phyloP scores from a whole-genome alignment of 2,888 invertebrate species.

The Strigamia transsilvanica region DNA sequence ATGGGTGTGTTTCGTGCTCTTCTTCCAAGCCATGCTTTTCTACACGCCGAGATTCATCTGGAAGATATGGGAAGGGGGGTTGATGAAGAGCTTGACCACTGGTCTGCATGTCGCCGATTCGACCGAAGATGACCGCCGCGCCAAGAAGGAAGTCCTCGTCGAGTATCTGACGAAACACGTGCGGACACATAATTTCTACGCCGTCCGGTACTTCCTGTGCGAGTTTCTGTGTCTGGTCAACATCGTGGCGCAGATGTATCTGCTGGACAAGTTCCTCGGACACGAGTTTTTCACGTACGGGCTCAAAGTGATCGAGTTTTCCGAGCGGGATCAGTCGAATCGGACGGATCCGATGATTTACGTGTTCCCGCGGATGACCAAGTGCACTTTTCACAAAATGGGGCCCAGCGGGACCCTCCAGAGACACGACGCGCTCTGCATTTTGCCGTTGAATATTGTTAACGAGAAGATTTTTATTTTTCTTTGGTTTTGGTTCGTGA shows the following conservation, averaged over 20 bases:
- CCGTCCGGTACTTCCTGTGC: slow-evolving; percentile 76
- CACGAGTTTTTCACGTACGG: slow-evolving; percentile 80
- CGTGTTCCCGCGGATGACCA: slow-evolving; percentile 69
- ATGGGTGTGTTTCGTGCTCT: slow-evolving; percentile 92
- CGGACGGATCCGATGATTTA: slow-evolving; percentile 76
- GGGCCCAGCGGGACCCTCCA: slow-evolving; percentile 86
- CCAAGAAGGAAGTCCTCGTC: too few species aligned
- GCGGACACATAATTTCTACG: slow-evolving; percentile 70
- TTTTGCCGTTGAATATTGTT: slow-evolving; percentile 61
- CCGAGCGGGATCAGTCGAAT: slow-evolving; percentile 72
- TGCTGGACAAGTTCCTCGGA: slow-evolving; percentile 77
- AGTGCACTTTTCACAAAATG: slow-evolving; percentile 88
- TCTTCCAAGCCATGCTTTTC: slow-evolving; percentile 90
- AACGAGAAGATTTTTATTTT: slow-evolving; percentile 65
- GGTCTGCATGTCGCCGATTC: too few species aligned
- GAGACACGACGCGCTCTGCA: slow-evolving; percentile 86
- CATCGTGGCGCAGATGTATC: slow-evolving; percentile 78
- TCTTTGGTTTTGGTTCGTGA: slow-evolving; percentile 77
- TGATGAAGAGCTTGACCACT: too few species aligned
- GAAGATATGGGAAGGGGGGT: too few species aligned
- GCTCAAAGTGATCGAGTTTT: slow-evolving; percentile 73
- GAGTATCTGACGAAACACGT: too few species aligned
- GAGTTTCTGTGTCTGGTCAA: slow-evolving; percentile 83
- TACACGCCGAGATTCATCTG: slow-evolving; percentile 61
- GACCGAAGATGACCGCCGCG: too few species aligned